Evolutionary conservation across 2,797 vertebrate genomes (phyloP).

Genomic region (Rhinichthys osculus): DNA sequence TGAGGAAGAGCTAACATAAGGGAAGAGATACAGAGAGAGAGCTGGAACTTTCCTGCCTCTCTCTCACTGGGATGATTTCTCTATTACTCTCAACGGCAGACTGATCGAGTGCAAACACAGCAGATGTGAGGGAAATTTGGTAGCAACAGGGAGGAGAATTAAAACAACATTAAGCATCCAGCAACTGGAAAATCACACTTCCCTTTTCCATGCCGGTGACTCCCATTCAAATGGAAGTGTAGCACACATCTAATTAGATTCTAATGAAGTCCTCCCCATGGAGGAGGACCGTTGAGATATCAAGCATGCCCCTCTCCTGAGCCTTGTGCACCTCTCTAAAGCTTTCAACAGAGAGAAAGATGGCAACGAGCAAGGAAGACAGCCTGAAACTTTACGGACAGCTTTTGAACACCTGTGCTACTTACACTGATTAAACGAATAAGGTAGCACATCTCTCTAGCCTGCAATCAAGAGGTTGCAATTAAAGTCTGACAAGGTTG

Average conservation of each 20-base stretch:
- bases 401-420: conserved; percentile 38
- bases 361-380: conserved; percentile 5
- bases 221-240: conserved; percentile 59
- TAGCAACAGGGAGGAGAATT: conserved; percentile 70
- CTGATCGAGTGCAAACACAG: conserved; percentile 64
- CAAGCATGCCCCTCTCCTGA: conserved; percentile 40
- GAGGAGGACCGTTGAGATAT: conserved; percentile 55
- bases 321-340: background rate
- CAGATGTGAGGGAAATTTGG: conserved; percentile 69
- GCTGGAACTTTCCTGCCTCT: conserved; percentile 40
- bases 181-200: conserved; percentile 66
- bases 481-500: conserved; percentile 42
- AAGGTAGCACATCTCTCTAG: conserved; percentile 30
- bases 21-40: conserved; percentile 21
- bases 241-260: conserved; percentile 64
- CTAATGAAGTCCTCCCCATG: conserved; percentile 57
- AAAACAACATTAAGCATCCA: conserved; percentile 64
- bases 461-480: conserved; percentile 37
- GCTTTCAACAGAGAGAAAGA: conserved; percentile 6
- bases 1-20: conserved; percentile 44
- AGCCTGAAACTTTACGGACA: background rate
- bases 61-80: conserved; percentile 62
- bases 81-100: conserved; percentile 59
- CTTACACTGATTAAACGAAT: conserved; percentile 47
- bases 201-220: conserved; percentile 55